phyloP scores from a whole-genome alignment of 2,888 invertebrate species.

The Agrochola lychnidis region DNA sequence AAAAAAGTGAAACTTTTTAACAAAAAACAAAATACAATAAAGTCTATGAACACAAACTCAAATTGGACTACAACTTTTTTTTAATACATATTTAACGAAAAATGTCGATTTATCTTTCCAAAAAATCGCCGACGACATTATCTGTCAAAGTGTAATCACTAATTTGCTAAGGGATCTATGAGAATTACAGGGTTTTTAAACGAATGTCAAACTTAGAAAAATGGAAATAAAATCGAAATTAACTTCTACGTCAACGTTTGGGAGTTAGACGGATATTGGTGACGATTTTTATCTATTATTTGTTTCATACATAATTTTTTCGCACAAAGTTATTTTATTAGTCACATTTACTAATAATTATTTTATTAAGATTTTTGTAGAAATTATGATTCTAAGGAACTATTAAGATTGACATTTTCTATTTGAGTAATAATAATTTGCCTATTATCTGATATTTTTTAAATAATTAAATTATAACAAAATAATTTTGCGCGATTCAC shows the following conservation, averaged over 20 bases:
- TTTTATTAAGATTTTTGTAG: background rate
- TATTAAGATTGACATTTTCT: background rate
- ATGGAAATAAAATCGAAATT: slow-evolving; percentile 66
- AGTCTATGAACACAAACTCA: slow-evolving; percentile 25
- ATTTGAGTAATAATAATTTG: background rate
- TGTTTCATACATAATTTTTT: slow-evolving; percentile 63
- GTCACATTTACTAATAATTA: background rate
- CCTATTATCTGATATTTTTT: background rate
- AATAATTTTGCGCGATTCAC: slow-evolving; percentile 59
- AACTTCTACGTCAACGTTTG: slow-evolving; percentile 61
- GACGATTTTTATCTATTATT: slow-evolving; percentile 70
- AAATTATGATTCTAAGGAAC: background rate
- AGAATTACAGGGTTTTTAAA: slow-evolving; percentile 85
- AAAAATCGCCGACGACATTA: slow-evolving; percentile 66
- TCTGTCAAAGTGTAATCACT: slow-evolving; percentile 81
- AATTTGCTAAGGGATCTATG: slow-evolving; percentile 88
- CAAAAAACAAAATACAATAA: background rate
- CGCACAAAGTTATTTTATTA: slow-evolving; percentile 56
- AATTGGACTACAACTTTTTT: slow-evolving; percentile 22
- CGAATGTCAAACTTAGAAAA: slow-evolving; percentile 63
- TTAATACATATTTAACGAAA: slow-evolving; percentile 24
- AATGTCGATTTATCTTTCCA: slow-evolving; percentile 26
- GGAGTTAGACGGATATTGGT: slow-evolving; percentile 77
- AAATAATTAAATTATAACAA: slow-evolving; percentile 14
- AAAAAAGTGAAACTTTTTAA: background rate